These are phyloP conservation scores for Abscondita cerata DNA, from an alignment of 2,888 invertebrate species.

Conservation along the genomic window DNA sequence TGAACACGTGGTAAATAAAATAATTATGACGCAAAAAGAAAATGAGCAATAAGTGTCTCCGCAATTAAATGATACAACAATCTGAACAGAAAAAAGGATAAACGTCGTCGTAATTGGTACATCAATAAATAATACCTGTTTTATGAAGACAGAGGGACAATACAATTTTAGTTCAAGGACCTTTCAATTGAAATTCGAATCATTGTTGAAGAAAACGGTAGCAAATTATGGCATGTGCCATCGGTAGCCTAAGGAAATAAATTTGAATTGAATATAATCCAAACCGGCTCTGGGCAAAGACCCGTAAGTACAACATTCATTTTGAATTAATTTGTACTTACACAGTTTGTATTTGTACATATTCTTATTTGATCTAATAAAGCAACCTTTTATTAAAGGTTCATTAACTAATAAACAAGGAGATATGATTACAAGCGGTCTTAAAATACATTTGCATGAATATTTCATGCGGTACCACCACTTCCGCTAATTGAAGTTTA, in stretches of 20 bases:
- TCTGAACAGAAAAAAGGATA: too few species aligned
- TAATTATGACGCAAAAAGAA: too few species aligned
- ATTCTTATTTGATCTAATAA: neutral
- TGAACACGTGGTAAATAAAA: too few species aligned
- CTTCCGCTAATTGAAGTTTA: too few species aligned
- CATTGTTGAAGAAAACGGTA: constrained; percentile 26
- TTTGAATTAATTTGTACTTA: constrained; percentile 28
- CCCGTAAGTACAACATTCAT: constrained; percentile 20
- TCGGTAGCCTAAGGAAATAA: constrained; percentile 24
- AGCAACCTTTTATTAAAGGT: too few species aligned
- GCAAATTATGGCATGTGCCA: constrained; percentile 33
- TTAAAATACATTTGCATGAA: too few species aligned
- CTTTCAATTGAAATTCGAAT: constrained; percentile 13
- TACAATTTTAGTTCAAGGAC: neutral
- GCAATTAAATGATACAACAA: too few species aligned
- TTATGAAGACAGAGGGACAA: neutral
- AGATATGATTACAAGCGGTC: too few species aligned
- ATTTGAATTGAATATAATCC: constrained; percentile 33
- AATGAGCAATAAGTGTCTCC: too few species aligned
- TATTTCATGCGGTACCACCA: too few species aligned
- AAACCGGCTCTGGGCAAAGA: constrained; percentile 33
- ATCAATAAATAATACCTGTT: neutral
- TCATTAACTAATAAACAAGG: too few species aligned
- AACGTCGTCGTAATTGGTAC: too few species aligned
- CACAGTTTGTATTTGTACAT: neutral